These are phyloP conservation scores for Hydrotaea cyrtoneurina DNA, from an alignment of 2,888 invertebrate genomes.

Conservation along the genomic window DNA sequence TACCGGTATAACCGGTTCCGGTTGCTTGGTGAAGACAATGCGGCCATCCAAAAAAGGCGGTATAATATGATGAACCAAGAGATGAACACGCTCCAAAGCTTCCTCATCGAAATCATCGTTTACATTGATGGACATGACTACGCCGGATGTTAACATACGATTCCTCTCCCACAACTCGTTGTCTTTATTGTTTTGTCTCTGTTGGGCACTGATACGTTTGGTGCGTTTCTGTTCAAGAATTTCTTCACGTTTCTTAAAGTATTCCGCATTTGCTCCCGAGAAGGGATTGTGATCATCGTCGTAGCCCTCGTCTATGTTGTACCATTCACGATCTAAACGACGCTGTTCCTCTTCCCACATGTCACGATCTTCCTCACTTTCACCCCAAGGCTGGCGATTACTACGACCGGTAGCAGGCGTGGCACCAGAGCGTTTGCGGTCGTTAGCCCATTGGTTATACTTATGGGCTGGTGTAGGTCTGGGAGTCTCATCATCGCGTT, in stretches of 20 bases:
- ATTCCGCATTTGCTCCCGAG: conserved; percentile 93
- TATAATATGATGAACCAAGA: conserved; percentile 98
- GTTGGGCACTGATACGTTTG: conserved; percentile 96
- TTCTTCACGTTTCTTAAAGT: conserved; percentile 95
- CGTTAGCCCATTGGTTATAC: conserved; percentile 89
- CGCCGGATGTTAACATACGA: conserved; percentile 97
- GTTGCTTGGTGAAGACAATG: conserved; percentile 99
- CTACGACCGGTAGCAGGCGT: conserved; percentile 82
- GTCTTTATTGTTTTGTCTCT: conserved; percentile 98
- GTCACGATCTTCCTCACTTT: conserved; percentile 87
- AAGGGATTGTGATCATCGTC: conserved; percentile 97
- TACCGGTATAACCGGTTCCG: conserved; percentile 98
- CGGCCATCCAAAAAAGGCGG: conserved; percentile 99
- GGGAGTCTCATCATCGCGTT: conserved; percentile 86
- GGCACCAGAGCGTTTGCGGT: conserved; percentile 85
- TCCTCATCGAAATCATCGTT: conserved; percentile 98
- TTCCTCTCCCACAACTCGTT: conserved; percentile 99
- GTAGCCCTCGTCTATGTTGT: conserved; percentile 96
- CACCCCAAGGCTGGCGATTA: conserved; percentile 82
- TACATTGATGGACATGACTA: conserved; percentile 92
- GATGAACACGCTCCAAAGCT: conserved; percentile 95
- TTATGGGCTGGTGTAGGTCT: conserved; percentile 92
- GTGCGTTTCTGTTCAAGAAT: conserved; percentile 94
- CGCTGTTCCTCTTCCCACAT: conserved; percentile 96
- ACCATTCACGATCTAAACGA: conserved; percentile 97